These are phyloP conservation scores for Ctenoplectra terminalis DNA, from an alignment of 1,140 invertebrate species.

Conservation along the genomic window DNA sequence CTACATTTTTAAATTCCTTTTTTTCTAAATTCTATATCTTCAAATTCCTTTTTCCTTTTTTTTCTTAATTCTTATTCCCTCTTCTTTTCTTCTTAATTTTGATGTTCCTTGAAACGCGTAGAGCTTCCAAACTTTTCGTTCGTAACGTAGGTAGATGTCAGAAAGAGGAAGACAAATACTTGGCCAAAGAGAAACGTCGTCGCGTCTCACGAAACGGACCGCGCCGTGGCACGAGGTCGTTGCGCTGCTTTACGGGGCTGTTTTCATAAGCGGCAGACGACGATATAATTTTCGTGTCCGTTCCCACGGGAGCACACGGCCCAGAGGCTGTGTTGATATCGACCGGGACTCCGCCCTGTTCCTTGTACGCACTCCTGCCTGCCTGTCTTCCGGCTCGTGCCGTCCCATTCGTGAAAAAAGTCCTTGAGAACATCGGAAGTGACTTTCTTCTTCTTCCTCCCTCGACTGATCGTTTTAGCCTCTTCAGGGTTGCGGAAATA, in stretches of 20 bases:
- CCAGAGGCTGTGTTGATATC: constrained; percentile 72
- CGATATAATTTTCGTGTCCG: constrained; percentile 67
- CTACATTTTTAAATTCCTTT: no score
- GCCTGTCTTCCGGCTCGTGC: background rate
- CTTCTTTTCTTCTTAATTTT: no score
- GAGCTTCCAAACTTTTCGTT: no score
- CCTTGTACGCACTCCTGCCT: constrained; percentile 52
- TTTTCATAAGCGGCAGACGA: constrained; percentile 66
- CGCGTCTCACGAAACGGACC: constrained; percentile 10
- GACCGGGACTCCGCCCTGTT: constrained; percentile 52
- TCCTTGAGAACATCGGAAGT: constrained; percentile 19
- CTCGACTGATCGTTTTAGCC: background rate
- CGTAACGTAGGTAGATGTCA: background rate
- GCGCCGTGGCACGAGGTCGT: constrained; percentile 7
- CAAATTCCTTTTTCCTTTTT: no score
- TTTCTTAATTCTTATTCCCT: no score
- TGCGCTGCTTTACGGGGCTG: constrained; percentile 51
- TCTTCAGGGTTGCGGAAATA: background rate
- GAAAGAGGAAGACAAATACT: background rate
- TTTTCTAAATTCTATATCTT: no score
- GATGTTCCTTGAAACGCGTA: no score
- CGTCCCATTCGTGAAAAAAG: constrained; percentile 42
- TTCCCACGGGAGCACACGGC: constrained; percentile 64
- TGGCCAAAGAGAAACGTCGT: background rate
- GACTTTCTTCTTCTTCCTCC: no score